Base-by-base conservation (phyloP, 2,888 invertebrate species). In the Pandemis cinnamomeana region DNA sequence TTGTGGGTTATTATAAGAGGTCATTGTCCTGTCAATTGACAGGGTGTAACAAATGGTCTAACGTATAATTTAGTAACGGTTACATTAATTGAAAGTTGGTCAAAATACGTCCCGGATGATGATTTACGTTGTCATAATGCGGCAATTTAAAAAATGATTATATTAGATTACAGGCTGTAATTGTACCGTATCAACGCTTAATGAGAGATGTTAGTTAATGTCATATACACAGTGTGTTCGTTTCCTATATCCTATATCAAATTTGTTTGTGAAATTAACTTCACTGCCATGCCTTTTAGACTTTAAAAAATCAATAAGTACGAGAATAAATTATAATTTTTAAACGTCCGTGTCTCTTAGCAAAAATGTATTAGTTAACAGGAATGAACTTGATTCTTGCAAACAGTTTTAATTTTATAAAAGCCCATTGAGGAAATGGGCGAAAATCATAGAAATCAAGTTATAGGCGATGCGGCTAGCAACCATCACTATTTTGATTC, bases 1-100 rank as follows among this genome's bases (percentile, higher is more conserved):
- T 36, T 48, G 7, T 20, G 20, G 15, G 7, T 11, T 10, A 64
- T 64, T 20, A 7, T 51, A 7, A 46, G 15, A 60, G 73, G 46
- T 69, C 69, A 42, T 73, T 66, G 73, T 51, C 58, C 73, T 60
- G 48, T 64, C 44, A 73, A 64, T 66, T 70, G 60, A 44, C 69
- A 61, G 51, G 58, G 27, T 27, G 64, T 69, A 70, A 60, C 51
- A 66, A 66, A 73, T 44, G 60, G 42, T n/a, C 42, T 44, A 48
- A 36, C 41, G 53, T 69, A 58, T 73, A 60, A 73, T 73, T 36
- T 66, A 69, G 44, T 55, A 48, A 48, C 64, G 20, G 58, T 68
- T 48, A 64, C 11, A 20, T 53, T 72, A 46, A 68, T 68, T 48
- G 42, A 15, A 48, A 20, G 63, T 58, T 67, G 58, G 68, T 63